A percentile compares a stretch with the other conserved stretches of the same genome.
phyloP scores from a whole-genome alignment of 2,888 invertebrate genomes.

The Hedychridium roseum region DNA sequence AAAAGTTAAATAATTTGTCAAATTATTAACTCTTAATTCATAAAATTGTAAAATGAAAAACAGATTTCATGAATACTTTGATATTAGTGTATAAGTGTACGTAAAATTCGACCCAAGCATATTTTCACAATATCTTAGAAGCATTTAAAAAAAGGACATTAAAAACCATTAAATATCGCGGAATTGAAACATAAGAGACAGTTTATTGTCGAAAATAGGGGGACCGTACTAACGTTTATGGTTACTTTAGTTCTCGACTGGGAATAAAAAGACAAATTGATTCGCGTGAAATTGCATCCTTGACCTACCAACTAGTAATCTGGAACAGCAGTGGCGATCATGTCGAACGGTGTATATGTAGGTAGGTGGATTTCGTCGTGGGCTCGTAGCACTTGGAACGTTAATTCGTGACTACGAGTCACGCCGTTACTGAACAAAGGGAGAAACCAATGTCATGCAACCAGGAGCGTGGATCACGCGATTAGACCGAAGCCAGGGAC shows the following conservation, averaged over 20 bases:
- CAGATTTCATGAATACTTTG: no score
- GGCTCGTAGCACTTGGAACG: constrained; percentile 29
- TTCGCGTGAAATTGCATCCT: constrained; percentile 48
- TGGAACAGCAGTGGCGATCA: no score
- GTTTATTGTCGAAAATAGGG: no score
- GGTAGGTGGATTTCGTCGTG: constrained; percentile 37
- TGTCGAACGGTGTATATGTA: constrained; percentile 26
- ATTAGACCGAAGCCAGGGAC: constrained; percentile 14
- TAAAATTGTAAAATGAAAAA: background rate
- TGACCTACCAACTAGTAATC: constrained; percentile 47
- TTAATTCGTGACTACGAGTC: constrained; percentile 10
- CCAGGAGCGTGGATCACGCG: constrained; percentile 38
- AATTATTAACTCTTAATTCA: background rate
- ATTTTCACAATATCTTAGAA: no score
- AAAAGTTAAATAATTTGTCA: background rate
- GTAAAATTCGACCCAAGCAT: no score
- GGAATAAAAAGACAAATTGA: constrained; percentile 25
- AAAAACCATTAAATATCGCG: no score
- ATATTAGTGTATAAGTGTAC: no score
- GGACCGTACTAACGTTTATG: no score
- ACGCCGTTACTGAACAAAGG: constrained; percentile 29
- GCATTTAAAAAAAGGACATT: no score
- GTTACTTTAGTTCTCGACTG: no score
- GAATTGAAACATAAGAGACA: no score
- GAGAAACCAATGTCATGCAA: constrained; percentile 40